Evolutionary conservation across 2,113 vertebrate genomes (phyloP).

Genomic region (Porphyrio hochstetteri): DNA sequence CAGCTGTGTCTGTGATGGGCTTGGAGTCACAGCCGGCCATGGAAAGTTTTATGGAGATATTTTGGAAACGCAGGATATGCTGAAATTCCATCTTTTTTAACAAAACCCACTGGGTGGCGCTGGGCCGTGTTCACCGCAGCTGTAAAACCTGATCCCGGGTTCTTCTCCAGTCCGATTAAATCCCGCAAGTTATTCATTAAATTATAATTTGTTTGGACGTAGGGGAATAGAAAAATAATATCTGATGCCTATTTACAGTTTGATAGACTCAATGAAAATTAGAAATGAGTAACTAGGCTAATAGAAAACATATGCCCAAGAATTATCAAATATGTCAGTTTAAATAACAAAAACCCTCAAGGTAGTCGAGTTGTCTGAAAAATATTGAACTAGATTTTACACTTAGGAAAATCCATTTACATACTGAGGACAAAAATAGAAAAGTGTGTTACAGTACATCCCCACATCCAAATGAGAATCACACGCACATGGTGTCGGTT

Average conservation of each 20-base stretch:
- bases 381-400: neutral
- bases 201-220: neutral
- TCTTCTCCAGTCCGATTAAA: neutral
- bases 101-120: neutral
- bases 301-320: neutral
- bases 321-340: neutral
- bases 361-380: neutral
- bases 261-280: neutral
- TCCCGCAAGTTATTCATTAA: accelerated
- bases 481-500: neutral
- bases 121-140: neutral
- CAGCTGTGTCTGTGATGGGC: neutral
- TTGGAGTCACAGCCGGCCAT: neutral
- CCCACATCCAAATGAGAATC: neutral
- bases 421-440: neutral
- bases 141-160: neutral
- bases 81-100: neutral
- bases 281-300: neutral
- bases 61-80: neutral
- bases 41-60: neutral
- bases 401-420: neutral
- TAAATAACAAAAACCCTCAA: neutral
- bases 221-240: neutral
- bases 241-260: neutral
- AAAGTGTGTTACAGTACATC: neutral